These are phyloP conservation scores for Brachymystax lenok DNA, from an alignment of 2,797 vertebrate species.

Conservation along the genomic window DNA sequence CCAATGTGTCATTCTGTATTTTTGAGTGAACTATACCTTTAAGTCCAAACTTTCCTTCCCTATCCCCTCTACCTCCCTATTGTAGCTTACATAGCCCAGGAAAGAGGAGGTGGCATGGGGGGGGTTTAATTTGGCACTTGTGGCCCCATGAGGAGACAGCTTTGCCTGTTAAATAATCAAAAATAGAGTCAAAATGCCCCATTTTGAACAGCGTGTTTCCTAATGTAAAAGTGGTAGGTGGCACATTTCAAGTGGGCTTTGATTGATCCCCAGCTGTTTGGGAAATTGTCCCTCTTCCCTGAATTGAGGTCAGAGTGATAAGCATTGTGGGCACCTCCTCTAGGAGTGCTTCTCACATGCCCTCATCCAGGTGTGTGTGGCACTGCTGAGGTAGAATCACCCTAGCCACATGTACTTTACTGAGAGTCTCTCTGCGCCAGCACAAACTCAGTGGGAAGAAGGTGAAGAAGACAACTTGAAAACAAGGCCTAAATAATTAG, in stretches of 20 bases:
- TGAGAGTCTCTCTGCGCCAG: background rate
- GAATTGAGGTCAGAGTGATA: slow-evolving; percentile 85
- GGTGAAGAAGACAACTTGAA: background rate
- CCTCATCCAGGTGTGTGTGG: slow-evolving; percentile 58
- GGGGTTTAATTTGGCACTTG: slow-evolving; percentile 78
- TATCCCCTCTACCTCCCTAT: slow-evolving; percentile 56
- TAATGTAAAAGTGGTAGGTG: slow-evolving; percentile 86
- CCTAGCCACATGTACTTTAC: slow-evolving; percentile 2
- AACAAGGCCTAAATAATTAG: background rate
- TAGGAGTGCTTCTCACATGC: slow-evolving; percentile 67
- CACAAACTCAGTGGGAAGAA: background rate
- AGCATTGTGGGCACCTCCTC: slow-evolving; percentile 74
- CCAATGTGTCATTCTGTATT: no score
- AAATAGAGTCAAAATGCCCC: slow-evolving; percentile 78
- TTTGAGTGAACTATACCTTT: slow-evolving; percentile 23
- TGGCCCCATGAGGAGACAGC: slow-evolving; percentile 75
- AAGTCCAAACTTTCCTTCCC: slow-evolving; percentile 65
- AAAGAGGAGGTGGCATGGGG: slow-evolving; percentile 67
- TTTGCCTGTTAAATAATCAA: slow-evolving; percentile 81
- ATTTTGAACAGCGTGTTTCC: slow-evolving; percentile 81
- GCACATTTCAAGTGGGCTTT: slow-evolving; percentile 78
- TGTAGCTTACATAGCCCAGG: slow-evolving; percentile 60
- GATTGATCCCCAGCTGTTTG: slow-evolving; percentile 85
- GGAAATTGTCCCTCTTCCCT: slow-evolving; percentile 81
- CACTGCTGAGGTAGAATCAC: slow-evolving; percentile 21